phyloP scores from a whole-genome alignment of 1,140 invertebrate species.

The Delia radicum region DNA sequence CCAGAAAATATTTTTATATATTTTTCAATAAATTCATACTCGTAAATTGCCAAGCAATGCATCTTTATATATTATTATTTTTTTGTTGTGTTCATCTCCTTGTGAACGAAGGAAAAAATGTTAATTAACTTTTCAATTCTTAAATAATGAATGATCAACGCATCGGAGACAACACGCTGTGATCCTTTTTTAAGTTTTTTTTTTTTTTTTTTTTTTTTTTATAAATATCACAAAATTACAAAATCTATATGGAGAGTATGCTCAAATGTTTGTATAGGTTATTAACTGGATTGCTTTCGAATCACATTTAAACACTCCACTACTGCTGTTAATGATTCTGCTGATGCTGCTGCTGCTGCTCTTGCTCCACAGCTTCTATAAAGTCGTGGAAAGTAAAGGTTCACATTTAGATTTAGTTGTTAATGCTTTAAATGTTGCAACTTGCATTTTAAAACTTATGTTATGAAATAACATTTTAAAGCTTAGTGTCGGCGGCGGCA shows the following conservation, averaged over 20 bases:
- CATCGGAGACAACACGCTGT: slow-evolving; percentile 54
- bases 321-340: neutral
- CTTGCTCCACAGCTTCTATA: neutral
- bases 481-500: neutral
- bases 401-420: neutral
- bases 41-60: slow-evolving; percentile 15
- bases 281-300: slow-evolving; percentile 10
- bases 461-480: neutral
- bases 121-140: slow-evolving; percentile 57
- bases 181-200: slow-evolving; percentile 56
- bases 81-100: neutral
- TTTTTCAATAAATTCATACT: slow-evolving; percentile 13
- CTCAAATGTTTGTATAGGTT: neutral
- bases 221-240: too few species aligned
- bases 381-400: neutral
- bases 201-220: too few species aligned
- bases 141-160: slow-evolving; percentile 57
- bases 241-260: neutral
- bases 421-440: too few species aligned
- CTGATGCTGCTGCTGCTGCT: neutral
- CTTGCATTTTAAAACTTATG: too few species aligned
- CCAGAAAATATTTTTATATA: neutral
- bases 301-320: neutral
- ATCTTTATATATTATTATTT: neutral
- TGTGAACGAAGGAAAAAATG: slow-evolving; percentile 40